Evolutionary conservation across 2,888 invertebrate species (phyloP), one percentile per base, ranked within the genome.

Genomic region (Eilema griseolum): DNA sequence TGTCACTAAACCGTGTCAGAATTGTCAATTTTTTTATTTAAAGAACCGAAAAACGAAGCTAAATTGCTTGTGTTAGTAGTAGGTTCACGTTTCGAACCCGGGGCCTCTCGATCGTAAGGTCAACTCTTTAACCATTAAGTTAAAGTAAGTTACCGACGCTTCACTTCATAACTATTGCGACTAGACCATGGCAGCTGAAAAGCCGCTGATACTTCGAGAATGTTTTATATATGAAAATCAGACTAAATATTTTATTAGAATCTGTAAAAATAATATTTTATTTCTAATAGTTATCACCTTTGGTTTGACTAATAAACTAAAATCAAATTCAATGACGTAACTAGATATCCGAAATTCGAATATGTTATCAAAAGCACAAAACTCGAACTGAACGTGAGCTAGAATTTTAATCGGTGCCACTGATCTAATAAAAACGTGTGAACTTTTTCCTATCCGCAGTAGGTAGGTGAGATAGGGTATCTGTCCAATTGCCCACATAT

Each of bases 401-500:
- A 16, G 20, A 56, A 28, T 10, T 31, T n/a, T 33, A 52, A 71
- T 59, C 28, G 20, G n/a, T 23, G 23, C 31, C 41, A 60, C 3
- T 37, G 12, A 26, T 14, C n/a, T 59, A 41, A 26, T n/a, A 26
- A 82, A 83, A 80, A 79, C 74, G 76, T 83, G 80, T 77, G 74
- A 81, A 76, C 63, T 59, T 70, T 74, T 78, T 69, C 41, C 31
- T 59, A 67, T 60, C 67, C 63, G 70, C 56, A 70, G 71, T 74
- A 79, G 73, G 71, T 74, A 79, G 73, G 75, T 72, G 78, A 74
- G 78, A 81, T 78, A 77, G 75, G 81, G 78, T 80, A 61, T 65
- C 69, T 66, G 69, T 70, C 70, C 73, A 75, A 72, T 69, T 65
- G 75, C 73, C 72, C 76, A 75, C 76, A 76, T 75, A 72, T 64